A percentile compares a stretch with the other conserved stretches of the same genome.
phyloP scores from a whole-genome alignment of 2,888 invertebrate species.

The Cataglyphis altisquamis region DNA sequence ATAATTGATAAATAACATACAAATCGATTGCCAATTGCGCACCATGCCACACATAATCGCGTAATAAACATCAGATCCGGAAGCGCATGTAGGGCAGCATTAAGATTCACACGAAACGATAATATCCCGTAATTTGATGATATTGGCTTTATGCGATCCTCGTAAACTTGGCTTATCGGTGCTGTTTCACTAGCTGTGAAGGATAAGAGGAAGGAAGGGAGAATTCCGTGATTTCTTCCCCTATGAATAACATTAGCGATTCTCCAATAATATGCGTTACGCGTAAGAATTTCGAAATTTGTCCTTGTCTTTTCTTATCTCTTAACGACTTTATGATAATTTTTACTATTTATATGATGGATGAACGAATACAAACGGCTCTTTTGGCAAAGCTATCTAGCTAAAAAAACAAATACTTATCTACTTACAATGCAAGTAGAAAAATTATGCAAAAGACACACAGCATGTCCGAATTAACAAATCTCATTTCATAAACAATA shows the following conservation, averaged over 20 bases:
- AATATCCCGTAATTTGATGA: conserved; percentile 51
- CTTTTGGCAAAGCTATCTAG: neutral
- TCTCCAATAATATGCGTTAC: conserved; percentile 30
- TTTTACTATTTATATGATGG: conserved; percentile 25
- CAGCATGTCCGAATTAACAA: neutral
- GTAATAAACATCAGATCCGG: conserved; percentile 9
- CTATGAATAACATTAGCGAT: conserved; percentile 54
- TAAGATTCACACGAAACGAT: conserved; percentile 53
- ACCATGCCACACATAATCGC: neutral
- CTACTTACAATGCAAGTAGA: neutral
- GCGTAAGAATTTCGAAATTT: conserved; percentile 10
- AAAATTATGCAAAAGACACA: neutral
- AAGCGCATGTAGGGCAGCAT: conserved; percentile 14
- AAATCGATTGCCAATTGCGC: neutral
- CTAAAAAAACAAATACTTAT: neutral
- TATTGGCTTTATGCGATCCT: conserved; percentile 66
- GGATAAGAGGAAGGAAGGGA: neutral
- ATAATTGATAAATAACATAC: neutral
- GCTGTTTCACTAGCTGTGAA: conserved; percentile 59
- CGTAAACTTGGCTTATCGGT: conserved; percentile 69
- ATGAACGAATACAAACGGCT: neutral
- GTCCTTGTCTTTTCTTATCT: conserved; percentile 41
- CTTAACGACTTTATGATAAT: conserved; percentile 23
- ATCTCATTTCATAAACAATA: neutral
- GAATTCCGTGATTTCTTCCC: neutral